Percentiles rank a stretch among this genome's conserved stretches.
These are phyloP conservation scores for Globodera ellingtonae DNA, from an alignment of 1,140 invertebrate species.

Conservation along the genomic window DNA sequence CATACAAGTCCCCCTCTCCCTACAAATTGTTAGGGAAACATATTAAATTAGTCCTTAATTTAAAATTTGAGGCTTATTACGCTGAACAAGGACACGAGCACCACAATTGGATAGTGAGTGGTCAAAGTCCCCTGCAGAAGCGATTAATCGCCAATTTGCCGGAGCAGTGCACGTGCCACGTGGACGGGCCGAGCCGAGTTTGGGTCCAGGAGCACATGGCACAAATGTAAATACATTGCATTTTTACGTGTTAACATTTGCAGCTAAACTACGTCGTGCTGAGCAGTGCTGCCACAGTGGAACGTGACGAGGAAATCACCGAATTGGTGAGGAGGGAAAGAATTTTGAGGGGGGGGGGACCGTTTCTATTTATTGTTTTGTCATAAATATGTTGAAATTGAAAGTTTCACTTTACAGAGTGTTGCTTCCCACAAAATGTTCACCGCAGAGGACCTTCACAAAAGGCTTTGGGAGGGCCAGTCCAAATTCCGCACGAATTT, in stretches of 20 bases:
- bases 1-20: no score
- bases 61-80: constrained; percentile 42
- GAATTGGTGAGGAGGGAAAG: constrained; percentile 30
- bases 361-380: no score
- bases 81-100: constrained; percentile 73
- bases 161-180: constrained; percentile 75
- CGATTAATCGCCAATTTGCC: constrained; percentile 75
- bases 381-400: no score
- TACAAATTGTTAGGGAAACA: background rate
- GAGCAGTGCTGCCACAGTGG: constrained; percentile 71
- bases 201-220: constrained; percentile 74
- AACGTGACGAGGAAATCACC: constrained; percentile 41
- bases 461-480: constrained; percentile 29
- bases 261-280: constrained; percentile 84
- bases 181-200: constrained; percentile 83
- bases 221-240: background rate
- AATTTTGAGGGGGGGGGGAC: no score
- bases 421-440: constrained; percentile 5
- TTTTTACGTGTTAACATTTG: background rate
- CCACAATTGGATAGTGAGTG: constrained; percentile 88
- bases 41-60: constrained; percentile 6
- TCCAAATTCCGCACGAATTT: constrained; percentile 68
- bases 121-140: constrained; percentile 79
- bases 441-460: constrained; percentile 23
- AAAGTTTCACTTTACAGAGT: background rate